Percentiles rank a stretch among this genome's conserved stretches.
Evolutionary conservation across 2,113 vertebrate genomes (phyloP).

Genomic region (Mobula hypostoma): DNA sequence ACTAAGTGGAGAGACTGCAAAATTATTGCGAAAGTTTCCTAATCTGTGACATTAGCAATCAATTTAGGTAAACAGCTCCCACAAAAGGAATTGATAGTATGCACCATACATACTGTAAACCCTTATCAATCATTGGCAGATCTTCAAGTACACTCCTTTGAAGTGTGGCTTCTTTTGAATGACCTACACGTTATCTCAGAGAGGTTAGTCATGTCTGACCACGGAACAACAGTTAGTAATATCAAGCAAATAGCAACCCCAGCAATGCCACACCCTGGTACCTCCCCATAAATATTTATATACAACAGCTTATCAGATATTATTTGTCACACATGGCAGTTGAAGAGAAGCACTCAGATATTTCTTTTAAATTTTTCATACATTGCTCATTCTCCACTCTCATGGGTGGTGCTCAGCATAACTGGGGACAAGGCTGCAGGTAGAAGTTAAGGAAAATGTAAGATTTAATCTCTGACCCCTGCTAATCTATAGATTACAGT

Average conservation of each 20-base stretch:
- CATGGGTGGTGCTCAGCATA: too few species aligned
- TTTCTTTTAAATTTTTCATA: not conserved
- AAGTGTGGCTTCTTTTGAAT: not conserved
- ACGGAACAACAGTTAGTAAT: not conserved
- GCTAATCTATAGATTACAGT: not conserved
- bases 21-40: not conserved
- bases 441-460: not conserved
- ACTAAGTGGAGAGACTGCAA: not conserved
- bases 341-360: not conserved
- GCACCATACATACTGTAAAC: too few species aligned
- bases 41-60: not conserved
- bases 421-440: not conserved
- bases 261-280: constrained; percentile 12
- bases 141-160: not conserved
- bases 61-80: constrained; percentile 1
- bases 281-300: not conserved
- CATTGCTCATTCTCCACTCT: not conserved
- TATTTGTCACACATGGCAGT: too few species aligned
- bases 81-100: not conserved
- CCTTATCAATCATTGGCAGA: not conserved
- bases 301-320: not conserved
- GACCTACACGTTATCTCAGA: not conserved
- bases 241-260: not conserved
- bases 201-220: not conserved
- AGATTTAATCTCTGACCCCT: not conserved